phyloP scores from a whole-genome alignment of 2,113 vertebrate species.

The Reinhardtius hippoglossoides region DNA sequence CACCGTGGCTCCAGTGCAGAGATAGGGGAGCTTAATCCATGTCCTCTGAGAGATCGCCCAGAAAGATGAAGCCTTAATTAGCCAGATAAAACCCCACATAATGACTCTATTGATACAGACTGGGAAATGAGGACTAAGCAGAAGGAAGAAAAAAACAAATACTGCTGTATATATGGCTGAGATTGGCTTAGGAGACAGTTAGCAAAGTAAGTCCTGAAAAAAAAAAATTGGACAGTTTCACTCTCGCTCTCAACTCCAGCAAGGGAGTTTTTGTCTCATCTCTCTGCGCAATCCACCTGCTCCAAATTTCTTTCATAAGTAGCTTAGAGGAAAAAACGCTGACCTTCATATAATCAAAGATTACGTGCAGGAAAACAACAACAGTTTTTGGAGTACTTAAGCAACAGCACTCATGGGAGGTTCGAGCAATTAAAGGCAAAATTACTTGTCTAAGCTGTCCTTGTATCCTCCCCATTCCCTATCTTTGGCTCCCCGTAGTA shows the following conservation, averaged over 20 bases:
- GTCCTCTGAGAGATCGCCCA: conserved; percentile 78
- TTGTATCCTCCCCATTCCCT: conserved; percentile 53
- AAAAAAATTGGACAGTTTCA: conserved; percentile 1
- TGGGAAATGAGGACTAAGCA: conserved; percentile 68
- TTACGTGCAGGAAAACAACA: conserved; percentile 78
- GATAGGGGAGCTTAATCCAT: conserved; percentile 77
- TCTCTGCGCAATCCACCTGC: conserved; percentile 71
- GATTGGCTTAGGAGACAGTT: conserved; percentile 24
- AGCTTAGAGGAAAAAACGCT: conserved; percentile 75
- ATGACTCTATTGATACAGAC: conserved; percentile 76
- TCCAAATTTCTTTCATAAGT: conserved; percentile 75
- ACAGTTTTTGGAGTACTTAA: conserved; percentile 76
- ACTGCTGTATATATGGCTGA: conserved; percentile 26
- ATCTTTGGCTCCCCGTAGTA: conserved; percentile 51
- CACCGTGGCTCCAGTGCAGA: conserved; percentile 56
- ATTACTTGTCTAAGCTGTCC: conserved; percentile 80
- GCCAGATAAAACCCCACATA: conserved; percentile 78
- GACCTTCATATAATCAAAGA: conserved; percentile 82
- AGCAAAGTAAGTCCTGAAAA: conserved; percentile 10
- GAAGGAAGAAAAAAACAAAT: conserved; percentile 37
- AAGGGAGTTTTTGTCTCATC: conserved; percentile 48
- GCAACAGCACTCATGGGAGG: conserved; percentile 74
- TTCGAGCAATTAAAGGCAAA: conserved; percentile 80
- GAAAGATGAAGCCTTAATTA: conserved; percentile 83
- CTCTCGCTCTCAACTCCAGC: conserved; percentile 35